phyloP scores from a whole-genome alignment of 1,140 invertebrate species.

The Neodiprion fabricii region DNA sequence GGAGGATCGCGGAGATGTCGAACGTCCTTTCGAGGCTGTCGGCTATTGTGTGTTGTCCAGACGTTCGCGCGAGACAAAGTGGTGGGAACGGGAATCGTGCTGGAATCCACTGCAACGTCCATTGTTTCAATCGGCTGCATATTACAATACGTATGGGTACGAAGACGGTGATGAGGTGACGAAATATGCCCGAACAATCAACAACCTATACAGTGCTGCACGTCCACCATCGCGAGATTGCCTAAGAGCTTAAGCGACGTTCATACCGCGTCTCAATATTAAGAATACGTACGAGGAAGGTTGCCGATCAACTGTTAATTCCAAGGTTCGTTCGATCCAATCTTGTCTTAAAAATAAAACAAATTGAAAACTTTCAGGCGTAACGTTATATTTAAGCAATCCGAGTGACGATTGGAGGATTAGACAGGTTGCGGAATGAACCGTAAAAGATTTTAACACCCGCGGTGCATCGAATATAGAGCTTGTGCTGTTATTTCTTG shows the following conservation, averaged over 20 bases:
- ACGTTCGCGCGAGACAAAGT: slow-evolving; percentile 9
- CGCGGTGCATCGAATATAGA: too few relatives aligned
- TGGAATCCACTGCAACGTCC: slow-evolving; percentile 30
- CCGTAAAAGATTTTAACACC: too few relatives aligned
- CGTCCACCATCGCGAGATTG: neutral
- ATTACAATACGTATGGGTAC: neutral
- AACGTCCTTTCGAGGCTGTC: slow-evolving; percentile 45
- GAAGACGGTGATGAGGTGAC: neutral
- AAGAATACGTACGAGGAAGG: neutral
- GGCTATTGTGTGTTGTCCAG: slow-evolving; percentile 14
- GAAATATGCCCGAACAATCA: neutral
- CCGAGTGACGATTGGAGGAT: too few relatives aligned
- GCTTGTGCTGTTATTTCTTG: too few relatives aligned
- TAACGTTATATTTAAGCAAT: too few relatives aligned
- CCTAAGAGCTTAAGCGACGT: neutral
- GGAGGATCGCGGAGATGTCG: slow-evolving; percentile 36
- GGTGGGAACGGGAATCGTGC: slow-evolving; percentile 40
- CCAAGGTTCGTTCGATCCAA: neutral
- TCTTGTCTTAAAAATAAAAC: neutral
- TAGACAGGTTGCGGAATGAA: too few relatives aligned
- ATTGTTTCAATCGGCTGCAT: slow-evolving; percentile 2
- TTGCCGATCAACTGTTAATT: neutral
- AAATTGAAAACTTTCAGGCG: too few relatives aligned
- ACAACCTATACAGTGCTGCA: neutral
- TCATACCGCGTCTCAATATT: too few relatives aligned